These are phyloP conservation scores for Octodon degus DNA, from an alignment of 2,113 vertebrate species.

Conservation along the genomic window DNA sequence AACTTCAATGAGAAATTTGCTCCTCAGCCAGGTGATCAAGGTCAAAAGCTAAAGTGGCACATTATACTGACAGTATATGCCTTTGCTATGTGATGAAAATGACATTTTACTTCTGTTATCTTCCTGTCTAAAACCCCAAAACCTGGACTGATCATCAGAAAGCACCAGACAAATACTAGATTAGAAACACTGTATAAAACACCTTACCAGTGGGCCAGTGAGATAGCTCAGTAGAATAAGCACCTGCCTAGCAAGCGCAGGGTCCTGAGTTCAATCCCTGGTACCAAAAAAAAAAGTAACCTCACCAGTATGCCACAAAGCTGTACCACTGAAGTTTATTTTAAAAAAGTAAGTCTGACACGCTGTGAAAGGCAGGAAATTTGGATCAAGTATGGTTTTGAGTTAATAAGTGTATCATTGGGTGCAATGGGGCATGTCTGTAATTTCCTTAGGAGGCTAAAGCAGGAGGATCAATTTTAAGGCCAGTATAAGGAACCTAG, in stretches of 20 bases:
- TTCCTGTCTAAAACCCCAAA: not conserved
- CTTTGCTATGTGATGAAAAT: not conserved
- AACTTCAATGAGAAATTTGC: slow-evolving; percentile 8
- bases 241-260: no score
- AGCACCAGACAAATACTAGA: not conserved
- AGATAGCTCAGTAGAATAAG: no score
- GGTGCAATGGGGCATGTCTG: not conserved
- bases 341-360: not conserved
- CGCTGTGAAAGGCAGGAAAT: not conserved
- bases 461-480: not conserved
- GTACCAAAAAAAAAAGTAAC: no score
- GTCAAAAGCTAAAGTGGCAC: not conserved
- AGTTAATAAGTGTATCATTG: not conserved
- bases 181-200: not conserved
- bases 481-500: not conserved
- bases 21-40: not conserved
- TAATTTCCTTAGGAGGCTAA: not conserved
- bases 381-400: not conserved
- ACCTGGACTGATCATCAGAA: not conserved
- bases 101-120: not conserved
- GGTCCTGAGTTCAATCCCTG: no score
- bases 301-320: not conserved
- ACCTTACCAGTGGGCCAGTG: not conserved
- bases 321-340: not conserved
- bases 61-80: not conserved